Evolutionary conservation across 2,797 vertebrate species (phyloP), one percentile per base, ranked within the genome.

Genomic region (Odontamblyopus rebecca): DNA sequence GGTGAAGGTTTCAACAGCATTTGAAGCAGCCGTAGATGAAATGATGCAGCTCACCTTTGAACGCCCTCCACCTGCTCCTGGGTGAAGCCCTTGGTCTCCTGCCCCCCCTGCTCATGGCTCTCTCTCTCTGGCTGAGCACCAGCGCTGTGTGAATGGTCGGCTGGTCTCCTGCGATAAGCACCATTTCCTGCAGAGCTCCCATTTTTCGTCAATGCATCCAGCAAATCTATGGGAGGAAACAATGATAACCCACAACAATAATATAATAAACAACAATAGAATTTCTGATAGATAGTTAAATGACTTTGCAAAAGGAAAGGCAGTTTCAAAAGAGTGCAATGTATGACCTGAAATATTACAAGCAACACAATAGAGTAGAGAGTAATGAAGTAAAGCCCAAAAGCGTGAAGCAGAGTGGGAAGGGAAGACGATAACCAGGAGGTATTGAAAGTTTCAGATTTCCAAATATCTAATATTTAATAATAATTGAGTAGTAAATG

Each of bases 41-140:
- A 3, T 59, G 26, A 56, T 6, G 23, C 16, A 4, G 4, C 86
- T 91, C 93, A 98, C 97, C 95, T 98, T 85, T 95, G 94, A 64
- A 99, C 97, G 15, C 96, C 97, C 73, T 99, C 97, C 53, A 96
- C 87, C 85, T 99, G 96, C 23, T 99, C 97, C 85, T 95, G 95
- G 67, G 89, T 97, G 87, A 96, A 98, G 83, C 90, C 81, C 92
- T 97, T 99, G 19, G 89, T 67, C 44, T 97, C 97, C 0, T 82
- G 88, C 74, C 88, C 77, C 64, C 86, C 84, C 0, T 88, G 80
- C 63, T 88, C 91, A 32, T 75, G 82, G 67, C 74, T 70, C 38
- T 94, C 93, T 75, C 78, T 71, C 48, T 94, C 93, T 71, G 89
- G 73, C 0, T 74, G 88, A 0, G 65, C 38, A 7, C 69, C 71